Conservation (phyloP, 2,888 invertebrate genomes). For the Plemyria rubiginata region DNA sequence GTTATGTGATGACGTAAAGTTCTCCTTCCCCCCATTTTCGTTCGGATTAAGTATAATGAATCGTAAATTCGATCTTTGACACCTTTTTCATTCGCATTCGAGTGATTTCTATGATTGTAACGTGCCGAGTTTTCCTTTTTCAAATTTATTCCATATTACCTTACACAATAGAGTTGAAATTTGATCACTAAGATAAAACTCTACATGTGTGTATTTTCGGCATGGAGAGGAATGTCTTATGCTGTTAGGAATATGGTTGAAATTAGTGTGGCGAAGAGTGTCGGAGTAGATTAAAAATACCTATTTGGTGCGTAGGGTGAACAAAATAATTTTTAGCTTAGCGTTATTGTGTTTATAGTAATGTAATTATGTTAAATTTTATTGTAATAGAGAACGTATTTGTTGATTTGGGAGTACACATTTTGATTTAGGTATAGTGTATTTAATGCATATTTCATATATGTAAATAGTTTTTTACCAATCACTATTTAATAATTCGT, state of each 20-base stretch:
- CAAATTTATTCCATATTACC: constrained; percentile 17
- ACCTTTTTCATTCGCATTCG: constrained; percentile 83
- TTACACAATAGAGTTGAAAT: constrained; percentile 10
- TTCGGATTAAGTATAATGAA: constrained; percentile 83
- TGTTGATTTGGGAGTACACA: constrained; percentile 51
- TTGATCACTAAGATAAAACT: constrained; percentile 2
- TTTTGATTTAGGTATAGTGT: constrained; percentile 46
- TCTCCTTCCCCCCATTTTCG: constrained; percentile 73
- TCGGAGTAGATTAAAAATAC: constrained; percentile 70
- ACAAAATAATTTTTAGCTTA: constrained; percentile 49
- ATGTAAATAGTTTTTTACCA: no score
- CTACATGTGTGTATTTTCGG: constrained; percentile 37
- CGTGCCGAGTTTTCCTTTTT: constrained; percentile 28
- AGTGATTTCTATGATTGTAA: constrained; percentile 76
- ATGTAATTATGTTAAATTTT: constrained; percentile 67
- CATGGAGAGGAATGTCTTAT: constrained; percentile 33
- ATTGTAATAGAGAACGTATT: constrained; percentile 69
- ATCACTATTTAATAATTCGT: no score
- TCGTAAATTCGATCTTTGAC: constrained; percentile 85
- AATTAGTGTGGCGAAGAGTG: constrained; percentile 29
- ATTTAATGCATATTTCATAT: neutral
- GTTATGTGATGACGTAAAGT: constrained; percentile 31
- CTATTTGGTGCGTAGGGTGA: constrained; percentile 52
- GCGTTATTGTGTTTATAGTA: constrained; percentile 62
- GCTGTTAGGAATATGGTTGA: constrained; percentile 32